phyloP scores from a whole-genome alignment of 2,797 vertebrate species.

The Crocidura indochinensis region DNA sequence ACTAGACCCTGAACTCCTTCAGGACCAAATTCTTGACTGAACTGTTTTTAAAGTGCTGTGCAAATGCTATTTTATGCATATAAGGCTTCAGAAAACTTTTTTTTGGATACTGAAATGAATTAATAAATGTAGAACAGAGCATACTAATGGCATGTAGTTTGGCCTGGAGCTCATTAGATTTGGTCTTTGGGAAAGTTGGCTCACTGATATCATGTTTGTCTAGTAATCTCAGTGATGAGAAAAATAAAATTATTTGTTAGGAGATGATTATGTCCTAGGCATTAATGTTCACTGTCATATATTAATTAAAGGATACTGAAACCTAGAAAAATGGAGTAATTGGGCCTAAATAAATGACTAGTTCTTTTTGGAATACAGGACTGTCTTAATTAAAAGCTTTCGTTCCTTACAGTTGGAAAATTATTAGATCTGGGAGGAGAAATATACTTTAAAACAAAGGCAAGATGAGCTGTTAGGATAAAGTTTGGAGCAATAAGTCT shows the following conservation, averaged over 20 bases:
- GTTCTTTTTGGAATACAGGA: constrained; percentile 47
- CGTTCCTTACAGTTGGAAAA: constrained; percentile 25
- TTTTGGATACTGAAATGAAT: constrained; percentile 42
- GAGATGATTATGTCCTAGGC: neutral
- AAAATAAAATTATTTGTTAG: constrained; percentile 19
- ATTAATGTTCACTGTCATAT: neutral
- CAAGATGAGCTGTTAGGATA: neutral
- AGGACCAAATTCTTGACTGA: constrained; percentile 2
- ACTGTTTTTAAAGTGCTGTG: constrained; percentile 58
- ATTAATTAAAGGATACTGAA: neutral
- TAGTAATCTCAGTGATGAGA: constrained; percentile 17
- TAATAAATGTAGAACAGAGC: neutral
- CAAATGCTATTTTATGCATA: constrained; percentile 48
- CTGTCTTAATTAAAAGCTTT: neutral
- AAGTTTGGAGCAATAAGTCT: constrained; percentile 12
- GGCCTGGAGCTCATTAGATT: constrained; percentile 13
- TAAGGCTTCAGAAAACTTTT: constrained; percentile 41
- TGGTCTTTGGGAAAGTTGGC: constrained; percentile 57
- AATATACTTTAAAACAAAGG: constrained; percentile 36
- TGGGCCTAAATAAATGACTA: constrained; percentile 1
- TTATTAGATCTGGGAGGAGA: neutral
- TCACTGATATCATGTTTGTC: constrained; percentile 49
- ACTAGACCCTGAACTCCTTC: constrained; percentile 21
- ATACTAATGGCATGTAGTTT: constrained; percentile 11
- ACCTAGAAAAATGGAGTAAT: constrained; percentile 23